These are phyloP conservation scores for Brotula barbata DNA, from an alignment of 2,797 vertebrate genomes.

Conservation along the genomic window DNA sequence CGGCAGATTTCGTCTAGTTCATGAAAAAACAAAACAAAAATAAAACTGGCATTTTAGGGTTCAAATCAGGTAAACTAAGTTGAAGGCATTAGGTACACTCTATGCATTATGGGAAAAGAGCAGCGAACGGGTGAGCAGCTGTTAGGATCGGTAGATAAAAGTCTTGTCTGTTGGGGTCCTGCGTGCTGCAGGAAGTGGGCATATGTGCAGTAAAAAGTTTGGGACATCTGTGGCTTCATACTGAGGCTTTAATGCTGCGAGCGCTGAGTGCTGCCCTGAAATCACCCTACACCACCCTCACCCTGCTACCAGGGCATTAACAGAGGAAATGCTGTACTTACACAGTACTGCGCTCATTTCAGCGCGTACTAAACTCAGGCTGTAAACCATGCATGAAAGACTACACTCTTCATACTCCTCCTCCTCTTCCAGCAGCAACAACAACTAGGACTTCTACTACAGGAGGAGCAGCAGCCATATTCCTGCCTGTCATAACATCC, in stretches of 20 bases:
- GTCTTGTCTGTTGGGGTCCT: constrained; percentile 15
- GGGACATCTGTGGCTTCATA: constrained; percentile 7
- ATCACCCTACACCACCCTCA: constrained; percentile 30
- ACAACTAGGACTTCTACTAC: constrained; percentile 13
- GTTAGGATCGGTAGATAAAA: no score
- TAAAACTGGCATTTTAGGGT: constrained; percentile 10
- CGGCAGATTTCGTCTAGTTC: constrained; percentile 5
- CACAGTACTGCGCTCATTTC: constrained; percentile 55
- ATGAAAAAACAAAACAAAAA: not conserved
- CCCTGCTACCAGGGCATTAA: constrained; percentile 51
- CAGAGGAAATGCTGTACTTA: constrained; percentile 61
- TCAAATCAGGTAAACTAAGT: constrained; percentile 38
- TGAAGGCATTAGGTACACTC: no score
- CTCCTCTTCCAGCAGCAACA: constrained; percentile 2
- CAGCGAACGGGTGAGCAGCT: no score
- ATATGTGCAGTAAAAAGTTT: constrained; percentile 5
- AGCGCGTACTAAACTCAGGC: constrained; percentile 56
- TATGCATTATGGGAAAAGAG: no score
- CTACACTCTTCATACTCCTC: constrained; percentile 35
- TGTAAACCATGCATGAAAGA: constrained; percentile 58
- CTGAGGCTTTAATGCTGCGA: constrained; percentile 32
- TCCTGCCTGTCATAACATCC: constrained; percentile 53
- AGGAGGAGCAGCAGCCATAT: constrained; percentile 41
- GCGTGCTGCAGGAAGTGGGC: constrained; percentile 12
- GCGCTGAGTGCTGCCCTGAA: constrained; percentile 41